Evolutionary conservation across 23 tunicate genomes (phyloP).

Genomic region (Clavelina lepadiformis): DNA sequence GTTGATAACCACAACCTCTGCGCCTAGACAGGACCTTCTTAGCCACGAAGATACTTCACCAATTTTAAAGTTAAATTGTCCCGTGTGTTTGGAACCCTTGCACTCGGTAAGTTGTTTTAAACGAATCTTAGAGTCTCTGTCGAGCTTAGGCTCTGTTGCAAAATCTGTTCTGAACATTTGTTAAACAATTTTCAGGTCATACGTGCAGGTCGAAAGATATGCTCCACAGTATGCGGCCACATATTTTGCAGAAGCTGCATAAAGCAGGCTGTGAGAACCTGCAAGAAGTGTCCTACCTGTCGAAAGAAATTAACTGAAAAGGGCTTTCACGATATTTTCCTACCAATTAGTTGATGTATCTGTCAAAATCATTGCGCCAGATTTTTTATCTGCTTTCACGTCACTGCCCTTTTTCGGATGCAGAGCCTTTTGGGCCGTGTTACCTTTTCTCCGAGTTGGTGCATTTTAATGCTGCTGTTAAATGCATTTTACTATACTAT

Average conservation of each 20-base stretch:
- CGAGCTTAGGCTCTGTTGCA: no score
- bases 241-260: slow-evolving; percentile 58
- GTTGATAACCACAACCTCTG: no score
- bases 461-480: no score
- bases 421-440: no score
- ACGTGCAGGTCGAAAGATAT: slow-evolving; percentile 32
- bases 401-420: no score
- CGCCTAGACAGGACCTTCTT: no score
- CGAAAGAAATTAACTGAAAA: slow-evolving; percentile 45
- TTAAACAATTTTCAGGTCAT: no score
- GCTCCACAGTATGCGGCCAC: slow-evolving; percentile 76
- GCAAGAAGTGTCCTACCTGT: slow-evolving; percentile 73
- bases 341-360: slow-evolving; percentile 14
- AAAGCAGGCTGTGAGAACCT: slow-evolving; percentile 20
- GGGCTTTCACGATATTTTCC: slow-evolving; percentile 36
- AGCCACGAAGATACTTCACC: slow-evolving; percentile 6
- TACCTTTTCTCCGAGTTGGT: no score
- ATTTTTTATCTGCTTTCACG: neutral
- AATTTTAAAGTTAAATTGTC: slow-evolving; percentile 26
- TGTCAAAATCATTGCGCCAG: neutral
- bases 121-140: neutral
- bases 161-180: no score
- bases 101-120: slow-evolving; percentile 17
- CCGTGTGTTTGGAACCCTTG: slow-evolving; percentile 49
- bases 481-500: no score